Base-by-base conservation (phyloP, 2,888 invertebrate genomes). In the Dolichomitus sp. region DNA sequence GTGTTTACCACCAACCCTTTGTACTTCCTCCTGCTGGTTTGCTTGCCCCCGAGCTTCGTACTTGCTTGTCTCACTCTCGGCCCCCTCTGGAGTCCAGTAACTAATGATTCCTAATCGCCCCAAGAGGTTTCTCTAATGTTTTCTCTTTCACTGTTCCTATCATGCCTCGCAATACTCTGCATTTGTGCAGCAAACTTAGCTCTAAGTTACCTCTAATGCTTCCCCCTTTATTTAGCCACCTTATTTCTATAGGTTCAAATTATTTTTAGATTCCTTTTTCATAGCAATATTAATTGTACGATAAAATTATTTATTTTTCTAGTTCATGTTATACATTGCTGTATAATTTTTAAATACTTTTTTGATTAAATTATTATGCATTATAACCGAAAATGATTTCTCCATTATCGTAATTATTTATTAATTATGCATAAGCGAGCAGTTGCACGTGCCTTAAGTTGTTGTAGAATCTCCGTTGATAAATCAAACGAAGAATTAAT, bases 1-100 rank as follows among this genome's bases (percentile, higher is more conserved):
- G 81, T 81, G 83, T 81, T 85, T 78, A 52, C 76, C 69, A 77
- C 68, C 61, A 11, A 76, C 72, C 83, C 80, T 76, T 75, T 78
- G 68, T 75, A 75, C 75, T 76, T 63, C 72, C 57, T 80, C 61
- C 74, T 40, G 65, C 54, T 70, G 68, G 45, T 63, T 78, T 57
- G 63, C 54, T 63, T 50, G 37, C 27, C 30, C 37, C 54, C 40
- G 54, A 63, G 66, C 23, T 61, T 81, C 69, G 74, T 63, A 23
- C 37, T 40, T 19, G 33, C 66, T 19, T 52, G 27, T 79, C 27
- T 70, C 70, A 23, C 63, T 50, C 63, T 63, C 42, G 45, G 27
- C 27, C 40, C 52, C 30, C 40, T 37, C 63, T 27, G 23, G 14
- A 66, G 70, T 42, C 74, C 66, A 33, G 50, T 75, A 75, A 79